Base-by-base conservation (phyloP, 2,113 vertebrate genomes). In the Taxidea taxus region DNA sequence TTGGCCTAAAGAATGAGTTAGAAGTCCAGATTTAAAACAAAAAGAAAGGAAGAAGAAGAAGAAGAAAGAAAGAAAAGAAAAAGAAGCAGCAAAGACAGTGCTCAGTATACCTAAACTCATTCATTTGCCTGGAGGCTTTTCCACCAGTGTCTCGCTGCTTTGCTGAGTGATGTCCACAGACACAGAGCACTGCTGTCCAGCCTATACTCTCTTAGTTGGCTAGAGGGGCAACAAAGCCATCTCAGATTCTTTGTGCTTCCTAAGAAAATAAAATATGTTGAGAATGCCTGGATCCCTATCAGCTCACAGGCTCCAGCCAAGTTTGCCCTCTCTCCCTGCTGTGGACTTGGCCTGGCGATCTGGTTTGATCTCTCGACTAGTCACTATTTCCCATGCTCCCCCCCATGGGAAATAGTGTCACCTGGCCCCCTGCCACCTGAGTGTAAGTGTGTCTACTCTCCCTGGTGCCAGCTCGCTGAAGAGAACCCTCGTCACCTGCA, bases 181-280 rank as follows among this genome's bases (percentile, higher is more conserved):
- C 2, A 25, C 18, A 39, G 75, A 44, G 9, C 29, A 49, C 44
- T 6, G 44, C 27, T 21, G 2, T 3, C 2, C 12, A 51, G 7
- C 14, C 23, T 23, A 18, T 0, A 0, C 3, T 20, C 4, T 15
- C 49, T 56, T 10, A 0, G 1, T 21, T 77, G 34, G 60, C 51
- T 47, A 20, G 70, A 78, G 14, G 11, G 44, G 0, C 21, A 42
- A n/a, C 0, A 64, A 20, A 51, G 13, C 0, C 18, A 29, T 49
- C n/a, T 34, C 10, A 49, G 68, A 3, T 2, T 16, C 25, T 51
- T 31, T 92, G 84, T 64, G 44, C 37, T 91, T 6, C 60, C 62
- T 44, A 54, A 58, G 20, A 91, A 94, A 68, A 74, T 34, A 18
- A 74, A 37, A 1, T 20, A 66, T 27, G 37, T 49, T 6, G 18